Evolutionary conservation across 2,888 invertebrate species (phyloP), one percentile per base, ranked within the genome.

Genomic region (Eupelmus urozonus): DNA sequence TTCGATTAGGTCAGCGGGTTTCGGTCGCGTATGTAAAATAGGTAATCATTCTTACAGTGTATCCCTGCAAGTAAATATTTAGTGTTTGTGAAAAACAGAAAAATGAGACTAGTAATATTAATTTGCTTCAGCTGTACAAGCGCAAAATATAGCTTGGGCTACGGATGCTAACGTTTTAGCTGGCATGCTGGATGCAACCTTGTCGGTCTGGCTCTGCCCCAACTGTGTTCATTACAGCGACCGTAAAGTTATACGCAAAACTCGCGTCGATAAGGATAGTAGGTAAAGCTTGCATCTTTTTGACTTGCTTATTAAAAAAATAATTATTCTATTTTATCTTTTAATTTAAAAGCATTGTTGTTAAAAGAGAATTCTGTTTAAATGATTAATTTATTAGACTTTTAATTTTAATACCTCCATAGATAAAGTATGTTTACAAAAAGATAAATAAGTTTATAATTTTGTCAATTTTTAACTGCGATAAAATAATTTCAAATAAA

Each of bases 191-290:
- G 96, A 96, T 83, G 92, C 94, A 0, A 94, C 94, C 84, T 91
- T 97, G 65, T 93, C 94, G 34, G 93, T 97, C 34, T 97, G 96
- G 95, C 94, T 95, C 82, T 96, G 95, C 85, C 89, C 90, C 7
- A 89, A 87, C 80, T 90, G 89, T 66, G 88, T 90, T 20, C 88
- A 89, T 78, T 90, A 89, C 59, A 89, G 88, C 53, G 89, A 93
- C 93, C 70, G 96, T 95, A 91, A 92, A 93, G 69, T 93, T 92
- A 92, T 96, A 66, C 85, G 89, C 27, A 90, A 87, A 80, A 90
- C 91, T 0, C 86, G 90, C 69, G 87, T 90, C 25, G 89, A 90
- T 63, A 90, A 88, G 78, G 90, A 91, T 77, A 90, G 89, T 72
- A 90, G 90, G 91, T 91, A 60, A 73, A 18, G 11, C 16, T 60